These are phyloP conservation scores for Camarhynchus parvulus DNA, from an alignment of 2,113 vertebrate genomes.

Conservation along the genomic window DNA sequence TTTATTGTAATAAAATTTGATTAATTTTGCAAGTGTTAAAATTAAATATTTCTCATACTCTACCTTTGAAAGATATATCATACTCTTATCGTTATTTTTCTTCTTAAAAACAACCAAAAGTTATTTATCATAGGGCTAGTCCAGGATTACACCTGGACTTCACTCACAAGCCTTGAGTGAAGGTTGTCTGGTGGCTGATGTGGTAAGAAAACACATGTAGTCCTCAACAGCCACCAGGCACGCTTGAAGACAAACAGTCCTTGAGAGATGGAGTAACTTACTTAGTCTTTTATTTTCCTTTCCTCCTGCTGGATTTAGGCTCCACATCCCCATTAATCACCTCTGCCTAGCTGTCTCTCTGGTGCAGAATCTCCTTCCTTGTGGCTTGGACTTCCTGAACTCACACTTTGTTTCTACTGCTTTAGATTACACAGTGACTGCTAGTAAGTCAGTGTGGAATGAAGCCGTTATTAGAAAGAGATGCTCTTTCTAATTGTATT, in stretches of 20 bases:
- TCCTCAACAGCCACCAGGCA: neutral
- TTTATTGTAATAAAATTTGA: neutral
- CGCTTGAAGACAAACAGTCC: neutral
- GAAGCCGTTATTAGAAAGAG: conserved; percentile 56
- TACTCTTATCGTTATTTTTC: neutral
- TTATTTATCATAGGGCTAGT: neutral
- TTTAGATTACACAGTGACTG: conserved; percentile 49
- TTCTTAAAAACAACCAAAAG: neutral
- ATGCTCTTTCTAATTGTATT: conserved; percentile 31
- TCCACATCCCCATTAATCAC: neutral
- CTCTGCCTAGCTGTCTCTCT: neutral
- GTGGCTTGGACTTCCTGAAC: conserved; percentile 30
- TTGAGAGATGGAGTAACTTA: neutral
- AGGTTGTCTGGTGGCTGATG: neutral
- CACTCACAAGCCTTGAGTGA: neutral
- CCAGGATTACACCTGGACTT: neutral
- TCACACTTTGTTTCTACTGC: conserved; percentile 52
- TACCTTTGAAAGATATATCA: neutral
- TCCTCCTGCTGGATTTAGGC: neutral
- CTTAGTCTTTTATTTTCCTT: neutral
- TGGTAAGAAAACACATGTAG: neutral
- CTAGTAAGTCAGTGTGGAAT: conserved; percentile 29
- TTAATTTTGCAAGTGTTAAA: neutral
- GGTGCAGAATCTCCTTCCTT: conserved; percentile 5
- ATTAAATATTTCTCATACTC: neutral